A percentile compares a stretch with the other conserved stretches of the same genome.
Evolutionary conservation across 2,888 invertebrate species (phyloP).

Genomic region (Dromius quadrimaculatus): DNA sequence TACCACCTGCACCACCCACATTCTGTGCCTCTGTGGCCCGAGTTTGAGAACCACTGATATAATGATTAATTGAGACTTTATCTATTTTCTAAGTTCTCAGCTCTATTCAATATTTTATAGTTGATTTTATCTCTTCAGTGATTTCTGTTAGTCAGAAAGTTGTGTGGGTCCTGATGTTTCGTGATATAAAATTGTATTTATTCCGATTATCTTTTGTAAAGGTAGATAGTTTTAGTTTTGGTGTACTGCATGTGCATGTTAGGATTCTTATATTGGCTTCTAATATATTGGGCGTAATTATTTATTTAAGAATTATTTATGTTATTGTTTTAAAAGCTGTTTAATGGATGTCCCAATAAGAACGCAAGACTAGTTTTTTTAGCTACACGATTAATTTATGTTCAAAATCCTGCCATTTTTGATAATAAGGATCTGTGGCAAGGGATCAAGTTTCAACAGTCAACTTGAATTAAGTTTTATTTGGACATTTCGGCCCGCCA

Average conservation of each 20-base stretch:
- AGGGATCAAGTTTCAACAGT: too few species aligned
- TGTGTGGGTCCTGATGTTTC: constrained; percentile 34
- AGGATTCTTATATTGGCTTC: neutral
- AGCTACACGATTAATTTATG: too few species aligned
- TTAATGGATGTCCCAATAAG: too few species aligned
- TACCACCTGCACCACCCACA: constrained; percentile 44
- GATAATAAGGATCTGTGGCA: too few species aligned
- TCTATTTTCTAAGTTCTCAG: constrained; percentile 12
- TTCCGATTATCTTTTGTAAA: constrained; percentile 21
- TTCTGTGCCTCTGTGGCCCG: constrained; percentile 53
- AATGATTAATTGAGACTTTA: constrained; percentile 12
- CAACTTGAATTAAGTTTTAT: too few species aligned
- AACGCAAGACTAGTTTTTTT: too few species aligned
- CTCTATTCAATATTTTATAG: constrained; percentile 6
- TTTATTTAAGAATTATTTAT: too few species aligned
- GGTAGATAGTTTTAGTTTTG: constrained; percentile 16
- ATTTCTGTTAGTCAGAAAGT: constrained; percentile 31
- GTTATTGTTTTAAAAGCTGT: too few species aligned
- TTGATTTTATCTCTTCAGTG: neutral
- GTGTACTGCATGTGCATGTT: constrained; percentile 39
- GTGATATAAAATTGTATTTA: neutral
- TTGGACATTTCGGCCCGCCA: too few species aligned
- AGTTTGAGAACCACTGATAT: constrained; percentile 54
- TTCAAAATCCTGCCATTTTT: too few species aligned
- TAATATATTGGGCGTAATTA: neutral